Evolutionary conservation across 1,140 invertebrate genomes (phyloP), one percentile per base, ranked within the genome.

Genomic region (Adoxophyes honmai): DNA sequence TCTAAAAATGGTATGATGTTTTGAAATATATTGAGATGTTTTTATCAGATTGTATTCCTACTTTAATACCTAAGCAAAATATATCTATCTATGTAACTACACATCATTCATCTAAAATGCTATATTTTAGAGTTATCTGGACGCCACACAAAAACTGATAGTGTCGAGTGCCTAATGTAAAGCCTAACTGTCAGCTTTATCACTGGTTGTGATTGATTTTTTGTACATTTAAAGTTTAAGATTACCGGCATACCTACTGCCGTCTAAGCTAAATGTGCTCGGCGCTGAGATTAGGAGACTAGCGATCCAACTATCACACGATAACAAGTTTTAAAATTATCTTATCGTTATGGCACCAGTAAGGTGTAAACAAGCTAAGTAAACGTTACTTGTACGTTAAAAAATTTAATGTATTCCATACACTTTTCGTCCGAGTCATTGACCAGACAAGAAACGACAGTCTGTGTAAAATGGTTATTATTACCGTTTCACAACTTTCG

Each of bases 251-350:
- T 67, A 72, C 21, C 21, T 28, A 28, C 21, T 28, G 21, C 6
- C 73, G 65, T 59, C 69, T 55, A 56, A 72, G 38, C 57, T 59
- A 51, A 57, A 64, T 70, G 70, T 74, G 70, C 63, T 55, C 67
- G 65, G 61, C 58, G 55, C 55, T 38, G 51, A 67, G 70, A 75
- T 81, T 75, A 70, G 64, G 39, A 44, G 59, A 55, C 60, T 56
- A 63, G 53, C 55, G 56, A 54, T 70, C 55, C 68, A 75, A 75
- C 73, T 59, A 63, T 57, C 42, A 44, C 18, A 15, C 59, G 73
- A 82, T 82, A 80, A 74, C 42, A 48, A 48, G 18, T 48, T 48
- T 11, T 73, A 78, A n/a, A 75, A 62, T 75, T 80, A 84, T 84
- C 83, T 86, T 84, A 86, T 86, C 83, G 53, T 13, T 51, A 14